Percentiles rank a stretch among this genome's conserved stretches.
These are phyloP conservation scores for Chymomyza amoena DNA, from an alignment of 2,888 invertebrate species.

Conservation along the genomic window DNA sequence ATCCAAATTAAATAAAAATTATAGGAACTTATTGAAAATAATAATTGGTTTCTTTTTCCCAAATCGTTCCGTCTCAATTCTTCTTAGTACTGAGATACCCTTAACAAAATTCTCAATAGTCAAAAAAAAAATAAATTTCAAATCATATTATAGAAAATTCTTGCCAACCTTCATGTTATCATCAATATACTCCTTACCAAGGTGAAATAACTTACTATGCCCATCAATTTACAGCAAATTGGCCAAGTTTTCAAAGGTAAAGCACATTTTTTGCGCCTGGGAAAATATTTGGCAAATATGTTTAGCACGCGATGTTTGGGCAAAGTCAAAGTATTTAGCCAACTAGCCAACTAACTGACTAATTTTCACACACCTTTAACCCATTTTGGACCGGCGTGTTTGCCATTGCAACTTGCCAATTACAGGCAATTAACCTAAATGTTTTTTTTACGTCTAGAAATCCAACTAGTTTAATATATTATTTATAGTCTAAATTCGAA, in stretches of 20 bases:
- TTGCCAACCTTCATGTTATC: not conserved
- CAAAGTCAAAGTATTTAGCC: not conserved
- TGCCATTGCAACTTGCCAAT: constrained; percentile 39
- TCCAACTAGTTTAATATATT: not conserved
- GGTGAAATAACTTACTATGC: not conserved
- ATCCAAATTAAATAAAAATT: no score
- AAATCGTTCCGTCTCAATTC: no score
- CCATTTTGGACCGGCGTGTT: constrained; percentile 27
- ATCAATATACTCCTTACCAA: not conserved
- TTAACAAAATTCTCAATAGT: no score
- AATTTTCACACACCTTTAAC: constrained; percentile 50
- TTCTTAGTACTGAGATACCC: not conserved
- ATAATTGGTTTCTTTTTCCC: constrained; percentile 22
- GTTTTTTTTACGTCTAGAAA: constrained; percentile 8
- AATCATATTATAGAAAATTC: not conserved
- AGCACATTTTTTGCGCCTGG: not conserved
- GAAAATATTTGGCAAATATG: not conserved
- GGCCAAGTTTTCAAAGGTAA: constrained; percentile 1
- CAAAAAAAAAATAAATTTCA: not conserved
- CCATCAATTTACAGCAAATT: not conserved
- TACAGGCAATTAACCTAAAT: constrained; percentile 37
- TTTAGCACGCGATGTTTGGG: constrained; percentile 37
- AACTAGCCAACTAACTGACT: not conserved
- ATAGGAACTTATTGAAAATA: no score
- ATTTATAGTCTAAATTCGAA: constrained; percentile 28